phyloP scores from a whole-genome alignment of 2,113 vertebrate species.

The Strigops habroptila region DNA sequence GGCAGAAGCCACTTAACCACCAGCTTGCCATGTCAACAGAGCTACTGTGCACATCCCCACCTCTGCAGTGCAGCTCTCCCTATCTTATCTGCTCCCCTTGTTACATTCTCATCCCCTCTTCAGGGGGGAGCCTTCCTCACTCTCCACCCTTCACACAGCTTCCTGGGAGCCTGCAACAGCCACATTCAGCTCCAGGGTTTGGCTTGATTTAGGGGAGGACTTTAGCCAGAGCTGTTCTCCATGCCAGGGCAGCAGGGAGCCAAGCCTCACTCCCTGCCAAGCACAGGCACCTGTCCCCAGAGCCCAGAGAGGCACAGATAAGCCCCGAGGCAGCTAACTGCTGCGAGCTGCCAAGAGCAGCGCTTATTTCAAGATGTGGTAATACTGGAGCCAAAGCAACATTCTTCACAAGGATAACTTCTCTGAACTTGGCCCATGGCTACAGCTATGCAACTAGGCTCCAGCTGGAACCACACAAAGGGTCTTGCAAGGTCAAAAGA shows the following conservation, averaged over 20 bases:
- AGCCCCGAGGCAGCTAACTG: not conserved
- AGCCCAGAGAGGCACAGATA: conserved; percentile 38
- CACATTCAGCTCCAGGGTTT: not conserved
- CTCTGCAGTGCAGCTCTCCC: not conserved
- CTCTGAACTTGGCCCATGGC: not conserved
- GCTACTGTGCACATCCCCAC: not conserved
- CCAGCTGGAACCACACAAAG: not conserved
- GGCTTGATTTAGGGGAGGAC: not conserved
- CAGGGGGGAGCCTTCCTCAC: not conserved
- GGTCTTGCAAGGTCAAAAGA: conserved; percentile 23
- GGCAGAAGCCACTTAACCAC: not conserved
- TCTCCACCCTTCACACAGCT: not conserved
- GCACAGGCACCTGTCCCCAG: conserved; percentile 21
- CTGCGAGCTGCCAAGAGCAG: not conserved
- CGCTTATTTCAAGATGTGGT: conserved; percentile 10
- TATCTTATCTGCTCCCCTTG: not conserved
- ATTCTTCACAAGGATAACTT: not conserved
- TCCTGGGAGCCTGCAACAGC: not conserved
- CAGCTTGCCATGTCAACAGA: not conserved
- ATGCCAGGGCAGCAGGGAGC: not conserved
- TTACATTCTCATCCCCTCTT: not conserved
- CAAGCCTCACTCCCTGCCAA: not conserved
- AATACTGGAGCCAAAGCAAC: not conserved
- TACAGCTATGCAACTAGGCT: not conserved
- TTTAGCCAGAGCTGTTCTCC: not conserved